These are phyloP conservation scores for Potamarius usumacintae DNA, from an alignment of 2,113 vertebrate genomes.

Conservation along the genomic window DNA sequence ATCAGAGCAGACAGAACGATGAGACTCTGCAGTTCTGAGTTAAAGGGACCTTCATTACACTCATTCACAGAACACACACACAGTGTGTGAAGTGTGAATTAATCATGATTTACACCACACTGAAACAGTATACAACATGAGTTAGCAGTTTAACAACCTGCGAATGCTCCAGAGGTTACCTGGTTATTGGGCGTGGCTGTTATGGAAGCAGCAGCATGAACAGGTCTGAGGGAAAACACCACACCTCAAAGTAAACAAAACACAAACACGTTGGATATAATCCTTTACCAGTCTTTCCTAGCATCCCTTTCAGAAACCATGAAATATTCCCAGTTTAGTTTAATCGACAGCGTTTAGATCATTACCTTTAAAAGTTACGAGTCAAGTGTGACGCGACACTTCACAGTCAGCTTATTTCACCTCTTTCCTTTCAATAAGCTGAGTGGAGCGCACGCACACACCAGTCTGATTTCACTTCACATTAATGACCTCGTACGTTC, in stretches of 20 bases:
- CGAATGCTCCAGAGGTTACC: not conserved
- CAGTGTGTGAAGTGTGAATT: not conserved
- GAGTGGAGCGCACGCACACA: too few species aligned
- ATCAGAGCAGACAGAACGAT: not conserved
- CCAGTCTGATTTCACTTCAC: not conserved
- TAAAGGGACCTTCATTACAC: not conserved
- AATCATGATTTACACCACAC: not conserved
- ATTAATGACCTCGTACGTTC: not conserved
- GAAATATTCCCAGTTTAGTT: not conserved
- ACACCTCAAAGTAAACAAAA: too few species aligned
- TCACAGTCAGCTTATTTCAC: not conserved
- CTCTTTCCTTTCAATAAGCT: not conserved
- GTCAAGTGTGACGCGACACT: not conserved
- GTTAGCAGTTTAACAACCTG: not conserved
- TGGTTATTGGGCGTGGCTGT: not conserved
- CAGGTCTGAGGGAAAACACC: not conserved
- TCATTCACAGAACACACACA: not conserved
- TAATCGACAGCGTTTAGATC: not conserved
- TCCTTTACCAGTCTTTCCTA: not conserved
- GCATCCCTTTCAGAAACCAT: not conserved
- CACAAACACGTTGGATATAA: not conserved
- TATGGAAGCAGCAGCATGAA: not conserved
- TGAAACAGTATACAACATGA: not conserved
- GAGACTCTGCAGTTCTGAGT: not conserved
- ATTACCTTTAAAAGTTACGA: not conserved